A percentile compares a stretch with the other conserved stretches of the same genome.
Conservation (phyloP, 2,888 invertebrate genomes). For the Entomobrya proxima region DNA sequence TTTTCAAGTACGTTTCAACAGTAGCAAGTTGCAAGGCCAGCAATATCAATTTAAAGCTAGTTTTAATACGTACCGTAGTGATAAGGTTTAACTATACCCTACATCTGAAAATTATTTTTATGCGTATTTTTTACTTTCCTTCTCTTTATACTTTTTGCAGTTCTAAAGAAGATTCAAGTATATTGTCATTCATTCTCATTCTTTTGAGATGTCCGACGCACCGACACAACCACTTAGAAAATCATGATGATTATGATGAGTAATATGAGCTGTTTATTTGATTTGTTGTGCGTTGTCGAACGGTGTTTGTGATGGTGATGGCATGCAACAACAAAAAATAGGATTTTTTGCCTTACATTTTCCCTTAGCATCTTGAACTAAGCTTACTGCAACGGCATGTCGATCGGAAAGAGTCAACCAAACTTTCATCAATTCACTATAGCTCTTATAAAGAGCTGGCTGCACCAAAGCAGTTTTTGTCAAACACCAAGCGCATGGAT, state of each 20-base stretch:
- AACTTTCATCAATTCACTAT: slow-evolving; percentile 9
- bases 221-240: slow-evolving; percentile 13
- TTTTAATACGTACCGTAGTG: neutral
- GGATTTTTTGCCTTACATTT: neutral
- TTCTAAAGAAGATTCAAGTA: neutral
- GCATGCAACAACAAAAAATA: neutral
- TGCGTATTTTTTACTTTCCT: neutral
- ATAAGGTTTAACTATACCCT: neutral
- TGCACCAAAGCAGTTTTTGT: neutral
- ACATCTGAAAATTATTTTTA: slow-evolving; percentile 1
- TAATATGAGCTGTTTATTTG: slow-evolving; percentile 22
- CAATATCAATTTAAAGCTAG: too few relatives aligned
- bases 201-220: slow-evolving; percentile 17
- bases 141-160: neutral
- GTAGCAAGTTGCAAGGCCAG: too few relatives aligned
- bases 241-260: slow-evolving; percentile 8
- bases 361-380: neutral
- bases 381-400: neutral
- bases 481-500: slow-evolving; percentile 29
- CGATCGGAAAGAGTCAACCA: neutral
- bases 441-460: too few relatives aligned
- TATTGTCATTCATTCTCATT: slow-evolving; percentile 28
- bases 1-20: too few relatives aligned
- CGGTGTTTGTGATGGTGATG: slow-evolving; percentile 32
- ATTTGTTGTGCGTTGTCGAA: slow-evolving; percentile 26